phyloP scores from a whole-genome alignment of 2,888 invertebrate genomes.

The Dicranocentrus wangi region DNA sequence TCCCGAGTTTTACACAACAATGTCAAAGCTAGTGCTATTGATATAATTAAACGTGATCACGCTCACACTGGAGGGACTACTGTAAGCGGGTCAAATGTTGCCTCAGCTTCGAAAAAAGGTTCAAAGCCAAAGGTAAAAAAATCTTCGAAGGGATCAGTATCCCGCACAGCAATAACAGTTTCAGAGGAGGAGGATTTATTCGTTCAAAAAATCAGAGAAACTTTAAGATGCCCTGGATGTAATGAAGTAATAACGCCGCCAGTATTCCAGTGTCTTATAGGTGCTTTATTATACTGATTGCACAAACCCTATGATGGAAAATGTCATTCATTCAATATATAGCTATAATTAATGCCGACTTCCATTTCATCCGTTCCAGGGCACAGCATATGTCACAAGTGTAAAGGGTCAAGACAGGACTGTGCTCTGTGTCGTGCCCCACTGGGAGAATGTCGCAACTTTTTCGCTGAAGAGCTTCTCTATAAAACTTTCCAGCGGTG shows the following conservation, averaged over 20 bases:
- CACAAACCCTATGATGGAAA: not conserved
- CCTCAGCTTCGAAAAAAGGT: not conserved
- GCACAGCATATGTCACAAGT: constrained; percentile 45
- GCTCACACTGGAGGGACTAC: too few species aligned
- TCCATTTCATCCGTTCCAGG: not conserved
- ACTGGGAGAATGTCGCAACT: constrained; percentile 40
- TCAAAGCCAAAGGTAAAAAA: not conserved
- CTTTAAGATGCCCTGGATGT: constrained; percentile 51
- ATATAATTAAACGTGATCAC: not conserved
- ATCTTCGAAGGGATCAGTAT: too few species aligned
- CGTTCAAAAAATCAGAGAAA: constrained; percentile 39
- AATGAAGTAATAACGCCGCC: constrained; percentile 45
- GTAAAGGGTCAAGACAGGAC: constrained; percentile 20
- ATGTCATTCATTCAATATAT: too few species aligned
- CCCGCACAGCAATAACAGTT: not conserved
- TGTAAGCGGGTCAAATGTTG: not conserved
- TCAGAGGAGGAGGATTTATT: constrained; percentile 41
- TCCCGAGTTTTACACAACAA: constrained; percentile 13
- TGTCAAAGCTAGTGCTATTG: constrained; percentile 5
- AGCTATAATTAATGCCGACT: too few species aligned
- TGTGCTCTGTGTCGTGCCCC: constrained; percentile 53
- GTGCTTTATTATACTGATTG: not conserved
- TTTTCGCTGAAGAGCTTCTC: constrained; percentile 56
- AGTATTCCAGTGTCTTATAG: constrained; percentile 46
- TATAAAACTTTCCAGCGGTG: constrained; percentile 53